Evolutionary conservation across 2,113 vertebrate species (phyloP).

Genomic region (Brachirus orientalis): DNA sequence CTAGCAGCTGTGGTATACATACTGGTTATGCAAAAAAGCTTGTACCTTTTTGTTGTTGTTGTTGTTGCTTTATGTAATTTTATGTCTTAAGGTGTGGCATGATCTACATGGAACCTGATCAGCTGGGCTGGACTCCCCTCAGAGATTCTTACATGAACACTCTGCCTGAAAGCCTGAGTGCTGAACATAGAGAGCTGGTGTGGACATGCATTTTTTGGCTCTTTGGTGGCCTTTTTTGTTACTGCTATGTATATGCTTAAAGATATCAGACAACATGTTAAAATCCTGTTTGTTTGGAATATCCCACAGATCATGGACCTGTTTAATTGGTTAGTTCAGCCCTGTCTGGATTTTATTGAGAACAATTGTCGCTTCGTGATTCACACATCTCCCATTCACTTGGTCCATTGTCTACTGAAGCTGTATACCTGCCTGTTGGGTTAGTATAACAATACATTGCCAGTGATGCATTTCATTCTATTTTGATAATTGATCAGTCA

Average conservation of each 20-base stretch:
- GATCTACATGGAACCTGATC: conserved; percentile 95
- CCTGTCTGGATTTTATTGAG: conserved; percentile 88
- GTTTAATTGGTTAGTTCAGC: conserved; percentile 91
- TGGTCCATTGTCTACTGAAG: conserved; percentile 87
- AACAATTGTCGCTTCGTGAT: conserved; percentile 84
- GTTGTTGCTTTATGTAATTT: neutral
- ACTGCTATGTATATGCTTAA: neutral
- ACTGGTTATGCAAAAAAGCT: neutral
- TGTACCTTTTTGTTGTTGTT: conserved; percentile 3
- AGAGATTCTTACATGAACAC: conserved; percentile 92
- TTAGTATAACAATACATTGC: conserved; percentile 62
- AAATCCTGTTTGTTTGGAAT: conserved; percentile 3
- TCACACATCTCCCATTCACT: conserved; percentile 87
- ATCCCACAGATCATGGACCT: conserved; percentile 83
- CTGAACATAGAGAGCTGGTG: conserved; percentile 87
- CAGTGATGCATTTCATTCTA: neutral
- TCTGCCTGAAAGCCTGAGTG: conserved; percentile 80
- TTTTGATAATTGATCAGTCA: neutral
- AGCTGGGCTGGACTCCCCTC: conserved; percentile 90
- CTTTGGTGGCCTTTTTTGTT: neutral
- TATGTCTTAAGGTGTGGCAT: conserved; percentile 88
- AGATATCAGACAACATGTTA: neutral
- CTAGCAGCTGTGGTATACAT: neutral
- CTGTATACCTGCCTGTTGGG: conserved; percentile 89
- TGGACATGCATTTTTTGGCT: neutral